Base-by-base conservation (phyloP, 2,113 vertebrate genomes). In the Equus przewalskii region DNA sequence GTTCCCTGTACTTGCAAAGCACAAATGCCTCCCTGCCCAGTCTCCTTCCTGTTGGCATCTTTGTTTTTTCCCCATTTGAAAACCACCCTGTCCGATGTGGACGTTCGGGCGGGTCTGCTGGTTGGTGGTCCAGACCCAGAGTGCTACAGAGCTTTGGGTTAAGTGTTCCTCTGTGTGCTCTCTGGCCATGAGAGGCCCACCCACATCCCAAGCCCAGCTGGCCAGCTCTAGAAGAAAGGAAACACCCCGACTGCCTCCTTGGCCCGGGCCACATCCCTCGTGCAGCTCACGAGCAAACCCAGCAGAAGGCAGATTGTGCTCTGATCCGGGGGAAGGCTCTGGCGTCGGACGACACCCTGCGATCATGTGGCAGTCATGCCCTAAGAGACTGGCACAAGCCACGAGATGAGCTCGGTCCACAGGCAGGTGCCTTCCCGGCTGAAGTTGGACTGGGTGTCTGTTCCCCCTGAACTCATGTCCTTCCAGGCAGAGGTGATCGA, bases 1-100 rank as follows among this genome's bases (percentile, higher is more conserved):
- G 73, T 28, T 72, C n/a, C 91, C 79, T 41, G 19, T 44, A 21
- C 67, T 78, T 72, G 46, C 79, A 75, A 86, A 88, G 96, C 69
- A 93, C 95, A 92, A 69, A 49, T 4, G 30, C 56, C 15, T 70
- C 76, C 89, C 88, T 60, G 19, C 18, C 79, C 72, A 0, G 6
- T 56, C 30, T 51, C 73, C 85, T 80, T 46, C 56, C 73, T 2
- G 3, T 51, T 7, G 12, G 58, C 30, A 15, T 91, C 96, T 80
- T 67, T 67, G n/a, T 73, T n/a, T n/a, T 76, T 56, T 72, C 80
- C 44, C 36, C n/a, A 9, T 16, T 67, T 78, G n/a, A 46, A 87
- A 62, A 14, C n/a, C 41, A 30, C 22, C 79, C 56, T 54, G 26
- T 80, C 72, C 6, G 6, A n/a, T 54, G 21, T 58, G 54, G 83